phyloP scores from a whole-genome alignment of 2,888 invertebrate genomes.

The Ophion obscuratus region DNA sequence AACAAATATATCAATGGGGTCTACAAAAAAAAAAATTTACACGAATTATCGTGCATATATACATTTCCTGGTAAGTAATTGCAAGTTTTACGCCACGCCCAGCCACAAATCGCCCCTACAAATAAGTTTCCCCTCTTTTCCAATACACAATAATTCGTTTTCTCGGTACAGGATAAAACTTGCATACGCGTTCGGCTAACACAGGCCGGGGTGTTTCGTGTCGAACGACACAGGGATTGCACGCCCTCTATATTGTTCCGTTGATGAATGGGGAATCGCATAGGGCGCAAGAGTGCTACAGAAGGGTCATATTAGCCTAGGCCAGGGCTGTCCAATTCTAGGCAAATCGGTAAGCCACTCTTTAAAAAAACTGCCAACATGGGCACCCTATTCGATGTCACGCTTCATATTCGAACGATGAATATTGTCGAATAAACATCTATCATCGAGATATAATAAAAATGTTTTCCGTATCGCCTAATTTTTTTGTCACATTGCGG shows the following conservation, averaged over 20 bases:
- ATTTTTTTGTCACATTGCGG: no score
- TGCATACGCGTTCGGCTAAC: not conserved
- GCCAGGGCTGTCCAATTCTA: slow-evolving; percentile 40
- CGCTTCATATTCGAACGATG: no score
- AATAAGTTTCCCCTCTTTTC: not conserved
- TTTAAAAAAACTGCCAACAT: not conserved
- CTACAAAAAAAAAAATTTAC: no score
- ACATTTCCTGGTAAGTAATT: no score
- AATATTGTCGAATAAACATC: no score
- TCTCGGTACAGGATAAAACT: not conserved
- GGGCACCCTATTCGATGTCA: no score
- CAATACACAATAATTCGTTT: not conserved
- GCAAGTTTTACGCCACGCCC: no score
- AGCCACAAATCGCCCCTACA: no score
- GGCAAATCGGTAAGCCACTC: not conserved
- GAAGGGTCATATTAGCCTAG: slow-evolving; percentile 59
- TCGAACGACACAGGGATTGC: slow-evolving; percentile 7
- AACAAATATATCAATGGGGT: no score
- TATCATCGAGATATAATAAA: no score
- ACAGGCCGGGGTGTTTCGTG: slow-evolving; percentile 24
- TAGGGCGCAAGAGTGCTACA: slow-evolving; percentile 18
- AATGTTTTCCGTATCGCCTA: no score
- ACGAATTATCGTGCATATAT: no score
- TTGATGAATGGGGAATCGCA: slow-evolving; percentile 30
- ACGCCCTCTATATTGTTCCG: slow-evolving; percentile 19